Percentiles rank a stretch among this genome's conserved stretches.
Evolutionary conservation across 2,113 vertebrate species (phyloP).

Genomic region (Varanus salvator): DNA sequence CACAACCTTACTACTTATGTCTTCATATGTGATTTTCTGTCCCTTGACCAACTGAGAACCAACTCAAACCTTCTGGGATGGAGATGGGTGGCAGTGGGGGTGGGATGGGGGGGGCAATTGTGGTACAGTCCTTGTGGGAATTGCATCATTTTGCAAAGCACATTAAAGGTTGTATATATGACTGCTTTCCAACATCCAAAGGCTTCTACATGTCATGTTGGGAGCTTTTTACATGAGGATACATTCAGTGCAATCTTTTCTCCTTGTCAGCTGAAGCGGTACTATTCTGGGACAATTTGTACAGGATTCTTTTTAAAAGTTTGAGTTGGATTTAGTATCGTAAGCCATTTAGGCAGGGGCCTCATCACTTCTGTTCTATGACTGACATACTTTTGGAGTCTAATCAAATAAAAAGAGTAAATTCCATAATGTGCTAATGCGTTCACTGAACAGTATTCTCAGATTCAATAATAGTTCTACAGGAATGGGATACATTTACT

Average conservation of each 20-base stretch:
- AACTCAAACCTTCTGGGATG: background rate
- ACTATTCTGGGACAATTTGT: background rate
- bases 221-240: background rate
- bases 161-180: background rate
- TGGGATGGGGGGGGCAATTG: too few relatives aligned
- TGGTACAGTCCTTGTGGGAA: background rate
- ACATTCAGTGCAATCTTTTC: background rate
- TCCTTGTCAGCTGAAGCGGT: background rate
- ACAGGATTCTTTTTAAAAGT: background rate
- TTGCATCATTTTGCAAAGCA: background rate
- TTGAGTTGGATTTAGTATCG: background rate
- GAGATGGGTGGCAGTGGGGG: too few relatives aligned
- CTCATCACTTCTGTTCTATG: background rate
- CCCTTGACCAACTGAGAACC: background rate
- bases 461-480: slow-evolving; percentile 24
- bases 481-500: slow-evolving; percentile 4
- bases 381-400: background rate
- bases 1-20: background rate
- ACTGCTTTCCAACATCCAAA: background rate
- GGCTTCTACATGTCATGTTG: background rate
- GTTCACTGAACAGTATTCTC: slow-evolving; percentile 19
- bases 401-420: slow-evolving; percentile 32
- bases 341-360: background rate
- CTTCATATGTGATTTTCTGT: background rate
- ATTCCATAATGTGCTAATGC: background rate